phyloP scores from a whole-genome alignment of 2,797 vertebrate genomes.

The Molossus alvarezi region DNA sequence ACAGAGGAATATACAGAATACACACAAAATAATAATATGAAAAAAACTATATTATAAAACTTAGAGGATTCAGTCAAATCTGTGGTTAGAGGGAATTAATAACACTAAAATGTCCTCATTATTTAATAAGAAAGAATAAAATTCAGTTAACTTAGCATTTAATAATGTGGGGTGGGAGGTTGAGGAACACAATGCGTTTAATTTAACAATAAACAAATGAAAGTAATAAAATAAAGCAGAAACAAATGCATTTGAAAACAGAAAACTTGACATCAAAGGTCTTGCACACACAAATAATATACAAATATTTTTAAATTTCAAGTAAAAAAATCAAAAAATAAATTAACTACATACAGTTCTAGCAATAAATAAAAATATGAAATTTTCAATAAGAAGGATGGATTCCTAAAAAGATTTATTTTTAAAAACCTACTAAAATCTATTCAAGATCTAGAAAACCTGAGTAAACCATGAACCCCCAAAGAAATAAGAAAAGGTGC shows the following conservation, averaged over 20 bases:
- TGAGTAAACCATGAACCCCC: not conserved
- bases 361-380: conserved; percentile 15
- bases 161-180: not conserved
- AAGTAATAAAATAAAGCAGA: conserved; percentile 51
- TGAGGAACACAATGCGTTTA: conserved; percentile 35
- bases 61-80: not conserved
- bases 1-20: not conserved
- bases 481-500: not conserved
- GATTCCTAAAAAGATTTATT: not conserved
- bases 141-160: conserved; percentile 36
- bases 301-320: conserved; percentile 3
- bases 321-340: conserved; percentile 8
- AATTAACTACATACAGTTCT: not conserved
- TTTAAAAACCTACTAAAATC: not conserved
- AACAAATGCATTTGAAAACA: not conserved
- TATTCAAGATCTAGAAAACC: not conserved
- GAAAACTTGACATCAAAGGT: not conserved
- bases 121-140: conserved; percentile 57
- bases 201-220: conserved; percentile 21
- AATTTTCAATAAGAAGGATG: not conserved
- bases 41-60: not conserved
- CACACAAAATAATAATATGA: not conserved
- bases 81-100: not conserved
- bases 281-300: not conserved
- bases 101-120: not conserved